Percentiles rank a stretch among this genome's conserved stretches.
These are phyloP conservation scores for Crenichthys baileyi DNA, from an alignment of 2,797 vertebrate genomes.

Conservation along the genomic window DNA sequence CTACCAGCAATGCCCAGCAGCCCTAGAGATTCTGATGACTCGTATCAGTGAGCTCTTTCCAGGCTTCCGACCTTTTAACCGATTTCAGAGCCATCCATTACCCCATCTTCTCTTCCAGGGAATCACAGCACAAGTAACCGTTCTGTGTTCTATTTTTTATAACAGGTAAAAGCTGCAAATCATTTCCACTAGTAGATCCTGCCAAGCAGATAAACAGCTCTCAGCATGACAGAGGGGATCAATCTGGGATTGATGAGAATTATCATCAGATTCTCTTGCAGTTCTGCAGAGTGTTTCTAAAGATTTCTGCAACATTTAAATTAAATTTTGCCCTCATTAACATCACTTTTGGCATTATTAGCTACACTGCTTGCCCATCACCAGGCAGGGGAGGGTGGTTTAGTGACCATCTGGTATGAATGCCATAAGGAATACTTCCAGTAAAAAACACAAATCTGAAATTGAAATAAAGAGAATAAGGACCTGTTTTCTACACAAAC, in stretches of 20 bases:
- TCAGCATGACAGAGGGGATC: constrained; percentile 20
- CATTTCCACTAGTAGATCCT: constrained; percentile 30
- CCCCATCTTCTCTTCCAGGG: constrained; percentile 2
- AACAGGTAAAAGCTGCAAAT: constrained; percentile 27
- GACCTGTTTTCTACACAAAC: background rate
- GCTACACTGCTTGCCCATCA: background rate
- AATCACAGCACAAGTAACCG: constrained; percentile 1
- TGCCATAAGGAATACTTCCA: background rate
- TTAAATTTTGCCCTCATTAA: background rate
- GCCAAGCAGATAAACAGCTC: constrained; percentile 26
- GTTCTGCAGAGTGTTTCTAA: background rate
- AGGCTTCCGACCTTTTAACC: constrained; percentile 57
- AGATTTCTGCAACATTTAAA: background rate
- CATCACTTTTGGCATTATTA: background rate
- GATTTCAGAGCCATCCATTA: constrained; percentile 31
- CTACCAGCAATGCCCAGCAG: constrained; percentile 29
- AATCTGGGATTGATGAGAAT: constrained; percentile 26
- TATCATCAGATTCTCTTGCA: constrained; percentile 3
- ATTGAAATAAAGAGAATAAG: background rate
- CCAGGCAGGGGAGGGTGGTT: background rate
- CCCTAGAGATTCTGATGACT: constrained; percentile 38
- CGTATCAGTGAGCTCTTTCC: constrained; percentile 53
- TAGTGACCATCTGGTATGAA: background rate
- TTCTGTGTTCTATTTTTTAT: constrained; percentile 17
- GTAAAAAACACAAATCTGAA: background rate